Evolutionary conservation across 2,113 vertebrate species (phyloP).

Genomic region (Atherinomorus stipes): DNA sequence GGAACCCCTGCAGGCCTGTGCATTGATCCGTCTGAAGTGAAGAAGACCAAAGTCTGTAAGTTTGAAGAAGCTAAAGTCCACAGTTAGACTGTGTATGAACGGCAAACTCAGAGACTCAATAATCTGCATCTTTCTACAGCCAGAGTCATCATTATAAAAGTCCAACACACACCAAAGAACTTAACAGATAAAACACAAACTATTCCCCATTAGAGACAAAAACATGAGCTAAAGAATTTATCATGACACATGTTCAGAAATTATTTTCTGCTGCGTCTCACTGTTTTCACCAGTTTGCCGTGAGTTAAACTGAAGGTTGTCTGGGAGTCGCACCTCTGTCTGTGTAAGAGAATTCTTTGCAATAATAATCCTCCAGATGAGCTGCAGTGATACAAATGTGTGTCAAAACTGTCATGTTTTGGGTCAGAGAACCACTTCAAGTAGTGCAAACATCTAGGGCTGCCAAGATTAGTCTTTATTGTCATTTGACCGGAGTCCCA

Average conservation of each 20-base stretch:
- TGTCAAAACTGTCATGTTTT: too few relatives aligned
- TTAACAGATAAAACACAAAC: neutral
- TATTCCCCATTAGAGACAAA: neutral
- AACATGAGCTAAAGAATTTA: neutral
- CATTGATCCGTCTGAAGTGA: constrained; percentile 86
- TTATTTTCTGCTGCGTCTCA: too few relatives aligned
- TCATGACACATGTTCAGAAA: too few relatives aligned
- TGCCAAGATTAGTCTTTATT: too few relatives aligned
- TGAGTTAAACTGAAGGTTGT: too few relatives aligned
- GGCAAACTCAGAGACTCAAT: neutral
- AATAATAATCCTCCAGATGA: too few relatives aligned
- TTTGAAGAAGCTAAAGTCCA: neutral
- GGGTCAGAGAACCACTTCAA: too few relatives aligned
- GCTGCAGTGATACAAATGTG: too few relatives aligned
- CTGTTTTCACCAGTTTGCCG: too few relatives aligned
- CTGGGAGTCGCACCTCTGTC: too few relatives aligned
- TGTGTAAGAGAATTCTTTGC: too few relatives aligned
- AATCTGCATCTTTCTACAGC: neutral
- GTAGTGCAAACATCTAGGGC: neutral
- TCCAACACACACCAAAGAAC: neutral
- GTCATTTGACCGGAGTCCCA: too few relatives aligned
- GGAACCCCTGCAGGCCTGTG: constrained; percentile 89
- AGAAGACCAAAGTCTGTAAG: neutral
- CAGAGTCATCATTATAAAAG: neutral
- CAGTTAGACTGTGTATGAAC: neutral